Evolutionary conservation across 2,797 vertebrate genomes (phyloP).

Genomic region (Glyptemys insculpta): DNA sequence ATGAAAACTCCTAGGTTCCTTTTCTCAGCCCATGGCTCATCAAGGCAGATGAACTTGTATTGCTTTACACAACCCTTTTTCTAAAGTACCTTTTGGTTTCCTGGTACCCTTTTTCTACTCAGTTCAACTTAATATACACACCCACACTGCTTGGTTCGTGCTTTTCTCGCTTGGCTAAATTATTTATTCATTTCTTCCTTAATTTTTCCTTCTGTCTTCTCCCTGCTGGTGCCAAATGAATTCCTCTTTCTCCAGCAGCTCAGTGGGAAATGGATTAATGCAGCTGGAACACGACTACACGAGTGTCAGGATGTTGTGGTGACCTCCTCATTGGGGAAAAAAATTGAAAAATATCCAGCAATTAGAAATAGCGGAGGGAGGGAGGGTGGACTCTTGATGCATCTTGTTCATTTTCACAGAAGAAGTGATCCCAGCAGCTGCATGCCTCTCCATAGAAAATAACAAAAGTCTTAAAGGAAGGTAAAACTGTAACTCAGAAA

Average conservation of each 20-base stretch:
- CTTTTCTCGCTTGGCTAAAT: conserved; percentile 64
- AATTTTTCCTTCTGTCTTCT: conserved; percentile 75
- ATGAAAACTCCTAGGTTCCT: background rate
- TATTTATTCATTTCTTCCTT: conserved; percentile 71
- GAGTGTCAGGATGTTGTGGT: conserved; percentile 34
- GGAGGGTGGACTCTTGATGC: background rate
- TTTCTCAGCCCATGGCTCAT: background rate
- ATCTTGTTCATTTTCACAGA: conserved; percentile 57
- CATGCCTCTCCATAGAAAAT: background rate
- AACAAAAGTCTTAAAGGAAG: conserved; percentile 37
- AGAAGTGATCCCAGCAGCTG: conserved; percentile 39
- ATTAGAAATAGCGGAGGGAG: conserved; percentile 4
- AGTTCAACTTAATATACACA: background rate
- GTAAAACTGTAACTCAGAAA: conserved; percentile 39
- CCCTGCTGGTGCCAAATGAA: conserved; percentile 72
- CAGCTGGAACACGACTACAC: conserved; percentile 24
- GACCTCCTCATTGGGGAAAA: conserved; percentile 59
- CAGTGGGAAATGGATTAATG: conserved; percentile 75
- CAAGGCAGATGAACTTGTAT: background rate
- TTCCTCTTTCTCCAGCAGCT: conserved; percentile 73
- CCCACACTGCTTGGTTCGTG: conserved; percentile 46
- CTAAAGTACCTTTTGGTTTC: background rate
- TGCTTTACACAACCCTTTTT: background rate
- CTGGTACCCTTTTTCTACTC: background rate
- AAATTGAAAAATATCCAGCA: conserved; percentile 57